These are phyloP conservation scores for Salpingus planirostris DNA, from an alignment of 2,888 invertebrate species.

Conservation along the genomic window DNA sequence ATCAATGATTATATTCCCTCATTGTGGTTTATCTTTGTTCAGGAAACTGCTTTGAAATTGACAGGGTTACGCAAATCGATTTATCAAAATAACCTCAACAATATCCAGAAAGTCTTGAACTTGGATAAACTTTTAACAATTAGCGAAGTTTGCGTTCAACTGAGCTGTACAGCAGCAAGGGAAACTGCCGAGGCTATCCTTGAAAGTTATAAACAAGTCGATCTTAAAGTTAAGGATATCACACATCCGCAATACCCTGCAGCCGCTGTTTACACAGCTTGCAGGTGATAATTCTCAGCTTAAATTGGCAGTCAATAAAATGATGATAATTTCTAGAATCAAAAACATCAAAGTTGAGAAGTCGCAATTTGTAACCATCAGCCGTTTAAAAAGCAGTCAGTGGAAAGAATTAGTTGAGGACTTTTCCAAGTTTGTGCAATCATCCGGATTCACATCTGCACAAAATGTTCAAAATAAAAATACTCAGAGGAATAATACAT, in stretches of 20 bases:
- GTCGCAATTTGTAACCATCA: constrained; percentile 47
- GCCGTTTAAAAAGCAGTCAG: constrained; percentile 50
- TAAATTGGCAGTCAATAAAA: constrained; percentile 4
- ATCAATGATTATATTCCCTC: neutral
- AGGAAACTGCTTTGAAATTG: constrained; percentile 52
- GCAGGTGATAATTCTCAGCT: constrained; percentile 41
- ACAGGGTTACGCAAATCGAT: constrained; percentile 48
- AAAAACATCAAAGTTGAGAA: constrained; percentile 51
- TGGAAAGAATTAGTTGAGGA: constrained; percentile 52
- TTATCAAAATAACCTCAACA: constrained; percentile 49
- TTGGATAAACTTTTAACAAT: constrained; percentile 48
- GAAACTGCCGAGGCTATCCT: constrained; percentile 48
- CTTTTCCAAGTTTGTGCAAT: constrained; percentile 45
- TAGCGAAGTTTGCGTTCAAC: constrained; percentile 48
- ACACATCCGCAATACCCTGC: constrained; percentile 56
- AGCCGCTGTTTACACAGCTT: constrained; percentile 55
- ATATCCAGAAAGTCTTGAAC: constrained; percentile 52
- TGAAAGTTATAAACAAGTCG: constrained; percentile 43
- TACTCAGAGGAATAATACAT: no score
- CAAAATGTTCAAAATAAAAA: no score
- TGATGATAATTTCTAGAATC: constrained; percentile 38
- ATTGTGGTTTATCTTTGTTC: neutral
- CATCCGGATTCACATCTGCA: constrained; percentile 25
- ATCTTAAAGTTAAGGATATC: constrained; percentile 46
- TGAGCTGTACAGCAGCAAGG: constrained; percentile 44